These are phyloP conservation scores for Synanthedon andrenaeformis DNA, from an alignment of 2,888 invertebrate species.

Conservation along the genomic window DNA sequence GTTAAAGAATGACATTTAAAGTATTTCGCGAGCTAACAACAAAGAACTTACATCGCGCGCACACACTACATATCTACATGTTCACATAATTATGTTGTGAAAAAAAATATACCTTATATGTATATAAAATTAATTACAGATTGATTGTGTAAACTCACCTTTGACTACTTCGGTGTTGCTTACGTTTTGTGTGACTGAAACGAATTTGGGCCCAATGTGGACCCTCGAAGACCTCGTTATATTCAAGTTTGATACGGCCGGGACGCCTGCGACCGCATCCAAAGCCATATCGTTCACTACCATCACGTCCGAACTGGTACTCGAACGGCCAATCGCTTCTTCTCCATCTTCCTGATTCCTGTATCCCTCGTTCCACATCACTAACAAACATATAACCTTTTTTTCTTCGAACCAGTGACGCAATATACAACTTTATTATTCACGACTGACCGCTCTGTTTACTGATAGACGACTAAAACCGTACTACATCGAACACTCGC, in stretches of 20 bases:
- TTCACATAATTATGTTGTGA: too few species aligned
- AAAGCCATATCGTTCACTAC: constrained; percentile 23
- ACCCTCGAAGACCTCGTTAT: constrained; percentile 41
- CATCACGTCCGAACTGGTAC: constrained; percentile 29
- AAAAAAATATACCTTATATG: too few species aligned
- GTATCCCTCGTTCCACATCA: constrained; percentile 27
- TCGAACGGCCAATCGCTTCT: constrained; percentile 16
- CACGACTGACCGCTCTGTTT: constrained; percentile 24
- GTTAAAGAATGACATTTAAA: too few species aligned
- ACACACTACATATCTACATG: too few species aligned
- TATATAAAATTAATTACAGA: too few species aligned
- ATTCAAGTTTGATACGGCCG: constrained; percentile 33
- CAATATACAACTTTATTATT: constrained; percentile 9
- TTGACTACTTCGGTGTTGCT: constrained; percentile 50
- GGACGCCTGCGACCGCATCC: constrained; percentile 19
- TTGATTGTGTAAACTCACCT: constrained; percentile 22
- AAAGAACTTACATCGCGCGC: too few species aligned
- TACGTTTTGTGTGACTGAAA: constrained; percentile 47
- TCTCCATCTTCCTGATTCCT: constrained; percentile 14
- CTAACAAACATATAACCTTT: constrained; percentile 15
- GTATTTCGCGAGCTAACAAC: too few species aligned
- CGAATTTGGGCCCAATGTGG: constrained; percentile 51
- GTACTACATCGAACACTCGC: neutral
- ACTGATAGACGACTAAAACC: constrained; percentile 27
- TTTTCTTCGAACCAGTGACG: constrained; percentile 18